A percentile compares a stretch with the other conserved stretches of the same genome.
These are phyloP conservation scores for Cydia amplana DNA, from an alignment of 1,140 invertebrate genomes.

Conservation along the genomic window DNA sequence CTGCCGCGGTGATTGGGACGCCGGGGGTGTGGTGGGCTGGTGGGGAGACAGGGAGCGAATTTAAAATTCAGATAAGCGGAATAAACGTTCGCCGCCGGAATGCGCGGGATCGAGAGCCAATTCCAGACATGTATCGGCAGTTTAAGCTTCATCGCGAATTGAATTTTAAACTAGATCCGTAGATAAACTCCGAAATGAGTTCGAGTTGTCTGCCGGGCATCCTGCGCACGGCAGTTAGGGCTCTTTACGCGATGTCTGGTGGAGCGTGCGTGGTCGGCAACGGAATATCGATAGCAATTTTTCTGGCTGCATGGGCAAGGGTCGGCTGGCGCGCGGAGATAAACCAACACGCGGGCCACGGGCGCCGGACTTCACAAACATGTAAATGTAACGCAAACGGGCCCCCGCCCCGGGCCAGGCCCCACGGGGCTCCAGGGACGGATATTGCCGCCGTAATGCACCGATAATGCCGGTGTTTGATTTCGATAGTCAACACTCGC, in stretches of 20 bases:
- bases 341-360: not conserved
- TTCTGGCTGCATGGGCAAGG: constrained; percentile 6
- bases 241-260: not conserved
- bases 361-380: constrained; percentile 28
- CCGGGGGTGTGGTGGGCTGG: constrained; percentile 37
- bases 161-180: constrained; percentile 33
- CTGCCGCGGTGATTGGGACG: constrained; percentile 30
- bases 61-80: constrained; percentile 77
- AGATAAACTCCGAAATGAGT: constrained; percentile 31
- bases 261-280: constrained; percentile 22
- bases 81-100: constrained; percentile 63
- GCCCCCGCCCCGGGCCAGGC: not conserved
- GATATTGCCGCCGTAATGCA: constrained; percentile 21
- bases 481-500: constrained; percentile 29
- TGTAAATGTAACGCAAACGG: constrained; percentile 29
- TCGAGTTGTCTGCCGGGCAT: not conserved
- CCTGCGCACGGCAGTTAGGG: constrained; percentile 1
- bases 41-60: constrained; percentile 49
- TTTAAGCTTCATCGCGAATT: constrained; percentile 32
- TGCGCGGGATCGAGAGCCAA: constrained; percentile 39
- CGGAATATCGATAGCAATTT: constrained; percentile 26
- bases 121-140: constrained; percentile 30
- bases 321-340: constrained; percentile 10
- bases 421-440: constrained; percentile 16
- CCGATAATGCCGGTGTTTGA: constrained; percentile 32